Evolutionary conservation across 2,113 vertebrate genomes (phyloP).

Genomic region (Bothrops jararaca): DNA sequence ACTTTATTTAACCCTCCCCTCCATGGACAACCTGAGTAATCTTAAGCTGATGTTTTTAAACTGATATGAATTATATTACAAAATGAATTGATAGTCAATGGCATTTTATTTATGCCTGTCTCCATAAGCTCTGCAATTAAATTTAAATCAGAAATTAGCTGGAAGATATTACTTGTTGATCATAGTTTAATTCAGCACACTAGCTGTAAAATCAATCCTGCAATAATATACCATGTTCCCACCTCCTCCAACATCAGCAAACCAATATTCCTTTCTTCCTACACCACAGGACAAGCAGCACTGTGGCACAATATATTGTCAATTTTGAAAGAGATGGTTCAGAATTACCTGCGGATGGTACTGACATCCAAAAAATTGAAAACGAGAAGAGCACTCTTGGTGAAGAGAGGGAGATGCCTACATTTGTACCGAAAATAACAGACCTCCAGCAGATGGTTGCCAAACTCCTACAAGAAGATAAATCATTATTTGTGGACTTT

Average conservation of each 20-base stretch:
- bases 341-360: conserved; percentile 59
- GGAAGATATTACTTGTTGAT: background rate
- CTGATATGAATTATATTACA: background rate
- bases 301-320: conserved; percentile 74
- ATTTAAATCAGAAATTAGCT: background rate
- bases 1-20: background rate
- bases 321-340: conserved; percentile 74
- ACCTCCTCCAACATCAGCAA: background rate
- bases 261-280: conserved; percentile 31
- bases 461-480: conserved; percentile 76
- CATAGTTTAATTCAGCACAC: background rate
- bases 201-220: background rate
- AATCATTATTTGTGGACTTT: conserved; percentile 76
- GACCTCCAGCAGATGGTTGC: conserved; percentile 78
- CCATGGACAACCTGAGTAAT: background rate
- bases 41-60: background rate
- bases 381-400: conserved; percentile 44
- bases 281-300: conserved; percentile 73
- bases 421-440: conserved; percentile 45
- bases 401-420: conserved; percentile 55
- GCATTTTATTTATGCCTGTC: background rate
- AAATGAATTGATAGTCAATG: background rate
- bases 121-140: background rate
- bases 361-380: conserved; percentile 71
- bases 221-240: background rate